Evolutionary conservation across 2,113 vertebrate genomes (phyloP).

Genomic region (Cynopterus brachyotis): DNA sequence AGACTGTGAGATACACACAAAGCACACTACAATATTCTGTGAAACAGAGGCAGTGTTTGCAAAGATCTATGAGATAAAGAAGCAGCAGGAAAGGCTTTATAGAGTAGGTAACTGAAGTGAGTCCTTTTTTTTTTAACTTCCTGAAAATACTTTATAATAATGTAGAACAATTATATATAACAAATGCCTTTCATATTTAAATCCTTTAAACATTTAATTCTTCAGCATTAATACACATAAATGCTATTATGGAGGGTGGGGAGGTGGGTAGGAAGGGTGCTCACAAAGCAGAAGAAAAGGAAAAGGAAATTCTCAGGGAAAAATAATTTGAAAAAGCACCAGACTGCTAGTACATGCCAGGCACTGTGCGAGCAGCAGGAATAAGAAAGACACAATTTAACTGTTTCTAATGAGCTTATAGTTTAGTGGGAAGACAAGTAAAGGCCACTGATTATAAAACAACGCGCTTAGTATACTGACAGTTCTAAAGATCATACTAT

Average conservation of each 20-base stretch:
- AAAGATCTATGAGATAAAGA: neutral
- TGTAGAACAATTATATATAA: slow-evolving; percentile 78
- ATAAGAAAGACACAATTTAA: neutral
- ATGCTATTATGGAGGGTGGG: slow-evolving; percentile 52
- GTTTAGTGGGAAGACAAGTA: neutral
- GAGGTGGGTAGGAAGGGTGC: accelerated
- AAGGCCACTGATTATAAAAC: neutral
- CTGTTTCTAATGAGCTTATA: neutral
- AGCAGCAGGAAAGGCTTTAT: neutral
- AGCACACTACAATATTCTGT: neutral
- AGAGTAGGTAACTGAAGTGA: neutral
- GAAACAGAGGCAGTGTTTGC: neutral
- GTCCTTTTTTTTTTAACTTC: slow-evolving; percentile 66
- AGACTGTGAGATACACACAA: neutral
- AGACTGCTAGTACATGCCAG: neutral
- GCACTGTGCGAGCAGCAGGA: neutral
- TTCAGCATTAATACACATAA: slow-evolving; percentile 79
- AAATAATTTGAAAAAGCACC: neutral
- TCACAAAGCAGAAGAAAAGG: neutral
- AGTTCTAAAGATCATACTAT: neutral
- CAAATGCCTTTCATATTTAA: slow-evolving; percentile 79
- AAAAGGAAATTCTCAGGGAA: neutral
- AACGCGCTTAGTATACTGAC: neutral
- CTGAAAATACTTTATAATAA: slow-evolving; percentile 82
- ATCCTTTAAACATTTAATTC: slow-evolving; percentile 79